Evolutionary conservation across 2,113 vertebrate species (phyloP).

Genomic region (Pteruthius melanotis): DNA sequence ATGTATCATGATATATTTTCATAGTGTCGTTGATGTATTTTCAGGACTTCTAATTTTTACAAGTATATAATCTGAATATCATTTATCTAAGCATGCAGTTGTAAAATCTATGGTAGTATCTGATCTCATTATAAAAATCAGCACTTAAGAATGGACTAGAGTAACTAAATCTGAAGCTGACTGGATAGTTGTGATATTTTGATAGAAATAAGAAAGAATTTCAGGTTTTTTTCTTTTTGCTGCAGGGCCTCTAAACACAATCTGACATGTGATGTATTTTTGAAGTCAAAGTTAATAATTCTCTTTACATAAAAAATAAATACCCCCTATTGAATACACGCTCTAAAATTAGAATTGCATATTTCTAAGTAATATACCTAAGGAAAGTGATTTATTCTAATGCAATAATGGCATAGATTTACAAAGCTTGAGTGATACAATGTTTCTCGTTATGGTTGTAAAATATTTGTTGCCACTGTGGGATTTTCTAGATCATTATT

Average conservation of each 20-base stretch:
- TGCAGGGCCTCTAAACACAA: slow-evolving; percentile 77
- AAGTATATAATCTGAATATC: slow-evolving; percentile 57
- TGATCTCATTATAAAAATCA: slow-evolving; percentile 66
- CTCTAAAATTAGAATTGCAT: slow-evolving; percentile 78
- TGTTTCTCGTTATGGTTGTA: slow-evolving; percentile 81
- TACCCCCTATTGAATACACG: slow-evolving; percentile 71
- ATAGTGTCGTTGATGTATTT: slow-evolving; percentile 55
- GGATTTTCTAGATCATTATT: slow-evolving; percentile 98
- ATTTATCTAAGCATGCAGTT: slow-evolving; percentile 20
- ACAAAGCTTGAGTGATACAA: slow-evolving; percentile 80
- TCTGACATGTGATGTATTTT: slow-evolving; percentile 79
- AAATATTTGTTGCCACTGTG: slow-evolving; percentile 87
- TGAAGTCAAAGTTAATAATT: slow-evolving; percentile 84
- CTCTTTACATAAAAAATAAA: slow-evolving; percentile 81
- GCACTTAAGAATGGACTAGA: slow-evolving; percentile 55
- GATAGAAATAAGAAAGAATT: slow-evolving; percentile 76
- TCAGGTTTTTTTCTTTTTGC: slow-evolving; percentile 63
- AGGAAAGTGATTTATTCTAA: slow-evolving; percentile 84
- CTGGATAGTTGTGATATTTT: slow-evolving; percentile 71
- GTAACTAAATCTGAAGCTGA: slow-evolving; percentile 73
- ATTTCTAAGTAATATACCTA: slow-evolving; percentile 73
- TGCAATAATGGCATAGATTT: slow-evolving; percentile 84
- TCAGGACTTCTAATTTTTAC: slow-evolving; percentile 50
- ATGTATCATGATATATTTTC: slow-evolving; percentile 50
- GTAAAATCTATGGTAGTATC: slow-evolving; percentile 36